A percentile compares a stretch with the other conserved stretches of the same genome.
These are phyloP conservation scores for Sinopyrophorus schimmeli DNA, from an alignment of 2,888 invertebrate species.

Conservation along the genomic window DNA sequence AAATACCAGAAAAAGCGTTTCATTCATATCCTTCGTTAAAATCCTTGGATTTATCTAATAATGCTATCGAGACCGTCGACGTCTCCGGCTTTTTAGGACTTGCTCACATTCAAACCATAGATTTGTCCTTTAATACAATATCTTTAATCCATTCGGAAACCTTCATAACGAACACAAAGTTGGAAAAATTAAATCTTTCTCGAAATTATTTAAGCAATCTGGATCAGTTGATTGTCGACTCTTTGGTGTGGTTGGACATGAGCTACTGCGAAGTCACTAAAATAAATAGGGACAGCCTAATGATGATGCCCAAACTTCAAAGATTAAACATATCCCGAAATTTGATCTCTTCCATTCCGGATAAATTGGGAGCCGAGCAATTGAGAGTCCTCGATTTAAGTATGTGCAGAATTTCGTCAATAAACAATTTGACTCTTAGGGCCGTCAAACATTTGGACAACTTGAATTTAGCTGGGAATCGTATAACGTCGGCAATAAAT, in stretches of 20 bases:
- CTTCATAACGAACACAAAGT: constrained; percentile 63
- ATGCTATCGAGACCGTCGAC: constrained; percentile 65
- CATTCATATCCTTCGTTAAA: constrained; percentile 63
- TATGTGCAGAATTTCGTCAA: constrained; percentile 62
- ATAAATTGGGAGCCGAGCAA: constrained; percentile 63
- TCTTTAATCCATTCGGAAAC: constrained; percentile 62
- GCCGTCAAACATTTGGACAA: constrained; percentile 64
- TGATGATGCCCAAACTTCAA: constrained; percentile 62
- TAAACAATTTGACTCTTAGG: constrained; percentile 67
- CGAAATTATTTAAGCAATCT: constrained; percentile 66
- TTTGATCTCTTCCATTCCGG: constrained; percentile 65
- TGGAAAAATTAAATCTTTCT: constrained; percentile 66
- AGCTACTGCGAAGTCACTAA: constrained; percentile 68
- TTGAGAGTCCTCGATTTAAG: constrained; percentile 65
- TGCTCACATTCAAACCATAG: constrained; percentile 61
- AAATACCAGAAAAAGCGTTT: constrained; percentile 63
- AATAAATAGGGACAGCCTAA: constrained; percentile 62
- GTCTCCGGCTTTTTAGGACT: constrained; percentile 65
- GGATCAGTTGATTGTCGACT: constrained; percentile 62
- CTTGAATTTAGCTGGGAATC: constrained; percentile 71
- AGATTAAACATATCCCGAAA: constrained; percentile 70
- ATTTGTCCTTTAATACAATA: constrained; percentile 73
- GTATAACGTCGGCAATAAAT: constrained; percentile 66
- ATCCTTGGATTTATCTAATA: constrained; percentile 67
- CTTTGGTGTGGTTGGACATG: constrained; percentile 63